Evolutionary conservation across 2,113 vertebrate species (phyloP), one percentile per base, ranked within the genome.

Genomic region (Megalops atlanticus): DNA sequence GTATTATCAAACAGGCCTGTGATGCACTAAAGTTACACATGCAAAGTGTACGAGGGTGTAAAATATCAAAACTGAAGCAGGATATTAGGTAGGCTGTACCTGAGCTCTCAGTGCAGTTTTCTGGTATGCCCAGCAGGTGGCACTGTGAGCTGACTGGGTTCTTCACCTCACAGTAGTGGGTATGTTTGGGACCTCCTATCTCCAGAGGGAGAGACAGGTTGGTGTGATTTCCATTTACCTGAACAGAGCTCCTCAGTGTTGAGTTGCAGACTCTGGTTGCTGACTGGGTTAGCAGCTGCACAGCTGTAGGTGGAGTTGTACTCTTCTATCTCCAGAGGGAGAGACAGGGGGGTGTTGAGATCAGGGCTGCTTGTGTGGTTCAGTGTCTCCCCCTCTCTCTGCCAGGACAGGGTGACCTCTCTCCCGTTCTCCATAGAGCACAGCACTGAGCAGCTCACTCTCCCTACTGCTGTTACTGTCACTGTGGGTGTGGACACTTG

Each of bases 381-480:
- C 14, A 85, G 74, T 47, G 35, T 73, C 47, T 82, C 68, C 45
- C 18, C 58, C 27, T 49, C 68, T 77, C 75, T 72, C 39, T 40
- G 58, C 84, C 77, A 85, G 68, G 74, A 82, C 69, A 85, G 45
- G 7, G 6, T 82, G 58, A 85, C 73, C 16, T 77, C 74, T 38
- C 58, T 77, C 69, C 80, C 80, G 75, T 81, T 84, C 70, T 79
- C 16, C 76, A 84, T 76, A 76, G 58, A 33, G 36, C 76, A 85
- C 78, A 74, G n/a, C 49, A 31, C 64, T 47, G 15, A 58, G 79
- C 81, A 83, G 49, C 11, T 58, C 35, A 14, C 16, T 43, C 4
- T 75, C 21, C 12, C 58, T 11, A 31, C n/a, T 31, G 11, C 18
- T 64, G 24, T 27, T 24, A 21, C 21, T 11, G n/a, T 43, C 10